Evolutionary conservation across 2,888 invertebrate genomes (phyloP).

Genomic region (Drosophila greeni): DNA sequence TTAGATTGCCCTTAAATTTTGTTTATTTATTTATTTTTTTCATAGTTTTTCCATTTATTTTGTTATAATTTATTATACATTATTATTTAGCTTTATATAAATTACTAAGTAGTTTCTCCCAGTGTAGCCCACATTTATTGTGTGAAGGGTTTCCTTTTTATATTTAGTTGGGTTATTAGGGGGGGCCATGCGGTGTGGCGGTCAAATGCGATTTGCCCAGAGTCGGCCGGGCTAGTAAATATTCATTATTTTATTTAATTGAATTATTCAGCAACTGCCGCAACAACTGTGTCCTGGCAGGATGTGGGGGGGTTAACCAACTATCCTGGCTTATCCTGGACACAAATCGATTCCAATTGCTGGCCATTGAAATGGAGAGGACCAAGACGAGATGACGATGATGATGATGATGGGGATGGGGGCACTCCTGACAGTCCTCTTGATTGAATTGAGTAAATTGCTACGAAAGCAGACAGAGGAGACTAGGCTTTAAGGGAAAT

Average conservation of each 20-base stretch:
- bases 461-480: conserved; percentile 6
- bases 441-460: conserved; percentile 36
- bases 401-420: conserved; percentile 1
- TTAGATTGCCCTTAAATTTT: not conserved
- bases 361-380: conserved; percentile 28
- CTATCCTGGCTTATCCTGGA: conserved; percentile 22
- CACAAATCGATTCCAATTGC: conserved; percentile 33
- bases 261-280: conserved; percentile 61
- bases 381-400: conserved; percentile 19
- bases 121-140: conserved; percentile 2
- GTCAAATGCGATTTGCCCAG: conserved; percentile 35
- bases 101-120: not conserved
- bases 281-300: conserved; percentile 31
- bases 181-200: conserved; percentile 2
- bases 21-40: not conserved
- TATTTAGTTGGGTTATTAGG: not conserved
- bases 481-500: not conserved
- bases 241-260: conserved; percentile 72
- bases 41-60: not conserved
- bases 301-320: conserved; percentile 11
- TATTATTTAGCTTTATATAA: too few relatives aligned
- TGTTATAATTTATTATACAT: not conserved
- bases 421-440: conserved; percentile 25
- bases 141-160: not conserved
- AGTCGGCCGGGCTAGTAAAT: conserved; percentile 53